phyloP scores from a whole-genome alignment of 2,113 vertebrate species.

The Tachysurus fulvidraco region DNA sequence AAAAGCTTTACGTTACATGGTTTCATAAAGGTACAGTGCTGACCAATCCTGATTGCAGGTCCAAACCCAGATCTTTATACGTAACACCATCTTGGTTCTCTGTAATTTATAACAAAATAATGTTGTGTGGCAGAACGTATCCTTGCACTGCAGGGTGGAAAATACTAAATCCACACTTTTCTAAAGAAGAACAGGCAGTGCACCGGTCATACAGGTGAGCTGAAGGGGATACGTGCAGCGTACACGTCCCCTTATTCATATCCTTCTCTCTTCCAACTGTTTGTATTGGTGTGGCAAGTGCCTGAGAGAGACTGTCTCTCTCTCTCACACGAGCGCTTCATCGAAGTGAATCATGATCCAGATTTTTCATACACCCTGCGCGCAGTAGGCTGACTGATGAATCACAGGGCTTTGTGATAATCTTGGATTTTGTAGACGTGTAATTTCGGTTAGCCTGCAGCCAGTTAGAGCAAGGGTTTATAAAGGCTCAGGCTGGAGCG shows the following conservation, averaged over 20 bases:
- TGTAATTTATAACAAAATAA: not conserved
- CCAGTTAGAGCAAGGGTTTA: not conserved
- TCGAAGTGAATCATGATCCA: not conserved
- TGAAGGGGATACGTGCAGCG: not conserved
- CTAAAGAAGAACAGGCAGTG: not conserved
- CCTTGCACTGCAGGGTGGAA: not conserved
- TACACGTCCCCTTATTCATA: not conserved
- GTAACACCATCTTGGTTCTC: not conserved
- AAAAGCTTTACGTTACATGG: not conserved
- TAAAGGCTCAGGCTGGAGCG: constrained; percentile 9
- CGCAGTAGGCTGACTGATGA: constrained; percentile 18
- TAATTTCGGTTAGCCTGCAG: constrained; percentile 7
- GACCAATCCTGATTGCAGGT: not conserved
- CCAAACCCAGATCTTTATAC: not conserved
- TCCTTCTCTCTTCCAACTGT: not conserved
- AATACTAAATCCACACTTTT: not conserved
- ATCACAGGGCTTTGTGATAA: constrained; percentile 30
- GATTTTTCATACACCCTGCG: not conserved
- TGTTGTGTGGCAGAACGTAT: not conserved
- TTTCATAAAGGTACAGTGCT: not conserved
- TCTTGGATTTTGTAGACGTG: not conserved
- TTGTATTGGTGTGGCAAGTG: constrained; percentile 24
- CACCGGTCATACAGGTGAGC: not conserved
- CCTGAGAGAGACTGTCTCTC: constrained; percentile 13
- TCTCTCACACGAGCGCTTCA: not conserved